Percentiles rank a stretch among this genome's conserved stretches.
Evolutionary conservation across 1,140 invertebrate species (phyloP).

Genomic region (Drosophila lini): DNA sequence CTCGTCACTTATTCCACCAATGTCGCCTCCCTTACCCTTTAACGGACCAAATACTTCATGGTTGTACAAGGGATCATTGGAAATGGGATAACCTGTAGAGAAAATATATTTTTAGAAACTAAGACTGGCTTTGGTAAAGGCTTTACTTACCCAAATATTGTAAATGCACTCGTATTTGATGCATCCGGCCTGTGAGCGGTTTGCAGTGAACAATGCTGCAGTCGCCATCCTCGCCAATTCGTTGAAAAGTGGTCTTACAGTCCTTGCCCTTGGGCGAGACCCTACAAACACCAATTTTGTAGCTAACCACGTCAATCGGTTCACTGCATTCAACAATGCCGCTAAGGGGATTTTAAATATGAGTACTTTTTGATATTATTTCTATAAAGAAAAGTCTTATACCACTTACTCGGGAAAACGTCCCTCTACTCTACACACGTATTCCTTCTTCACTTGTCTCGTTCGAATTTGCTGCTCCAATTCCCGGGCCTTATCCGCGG

Average conservation of each 20-base stretch:
- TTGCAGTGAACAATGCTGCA: constrained; percentile 97
- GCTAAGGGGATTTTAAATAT: constrained; percentile 85
- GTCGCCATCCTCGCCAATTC: constrained; percentile 93
- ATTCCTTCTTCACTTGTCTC: constrained; percentile 96
- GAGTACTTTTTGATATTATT: neutral
- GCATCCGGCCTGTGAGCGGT: constrained; percentile 98
- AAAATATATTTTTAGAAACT: neutral
- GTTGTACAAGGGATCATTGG: constrained; percentile 98
- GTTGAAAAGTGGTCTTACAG: constrained; percentile 95
- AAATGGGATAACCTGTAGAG: constrained; percentile 90
- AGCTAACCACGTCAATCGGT: constrained; percentile 96
- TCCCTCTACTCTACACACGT: constrained; percentile 98
- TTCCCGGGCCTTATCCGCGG: constrained; percentile 94
- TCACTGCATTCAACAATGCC: constrained; percentile 93
- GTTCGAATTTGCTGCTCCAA: constrained; percentile 97
- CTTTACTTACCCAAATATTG: constrained; percentile 92
- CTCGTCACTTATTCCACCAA: constrained; percentile 95
- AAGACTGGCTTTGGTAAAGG: neutral
- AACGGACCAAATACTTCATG: constrained; percentile 95
- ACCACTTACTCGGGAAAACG: constrained; percentile 96
- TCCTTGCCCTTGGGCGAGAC: constrained; percentile 95
- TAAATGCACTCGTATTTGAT: constrained; percentile 99
- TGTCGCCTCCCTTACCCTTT: constrained; percentile 96
- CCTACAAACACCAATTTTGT: constrained; percentile 97
- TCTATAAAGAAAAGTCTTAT: no score